Percentiles rank a stretch among this genome's conserved stretches.
Evolutionary conservation across 2,797 vertebrate genomes (phyloP).

Genomic region (Silurus aristotelis): DNA sequence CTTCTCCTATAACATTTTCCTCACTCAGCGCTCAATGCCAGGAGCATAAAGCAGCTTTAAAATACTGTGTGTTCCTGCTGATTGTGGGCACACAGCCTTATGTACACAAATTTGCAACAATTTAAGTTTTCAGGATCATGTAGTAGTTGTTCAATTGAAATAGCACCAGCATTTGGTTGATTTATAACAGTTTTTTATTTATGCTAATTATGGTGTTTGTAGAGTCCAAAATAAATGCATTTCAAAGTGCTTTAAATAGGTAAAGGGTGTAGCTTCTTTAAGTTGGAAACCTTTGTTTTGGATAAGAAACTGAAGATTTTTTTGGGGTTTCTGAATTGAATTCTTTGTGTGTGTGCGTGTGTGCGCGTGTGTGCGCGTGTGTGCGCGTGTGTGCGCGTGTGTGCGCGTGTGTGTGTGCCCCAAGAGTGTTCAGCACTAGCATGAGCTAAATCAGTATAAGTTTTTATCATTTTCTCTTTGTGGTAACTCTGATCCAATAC

Average conservation of each 20-base stretch:
- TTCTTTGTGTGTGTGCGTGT: neutral
- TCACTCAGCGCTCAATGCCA: neutral
- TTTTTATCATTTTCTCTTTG: neutral
- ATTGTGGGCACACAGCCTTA: neutral
- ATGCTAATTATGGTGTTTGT: neutral
- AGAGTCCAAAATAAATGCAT: neutral
- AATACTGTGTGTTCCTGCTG: neutral
- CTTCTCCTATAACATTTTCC: neutral
- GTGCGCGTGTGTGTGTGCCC: neutral
- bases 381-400: too few species aligned
- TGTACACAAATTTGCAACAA: neutral
- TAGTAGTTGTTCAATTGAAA: neutral
- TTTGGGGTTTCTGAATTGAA: too few species aligned
- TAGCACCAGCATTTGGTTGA: neutral
- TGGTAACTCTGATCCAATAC: neutral
- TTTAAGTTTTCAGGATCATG: neutral
- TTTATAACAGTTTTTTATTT: neutral
- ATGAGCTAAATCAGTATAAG: conserved; percentile 1
- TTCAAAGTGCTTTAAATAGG: conserved; percentile 43
- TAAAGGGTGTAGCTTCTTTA: neutral
- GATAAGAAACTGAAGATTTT: neutral
- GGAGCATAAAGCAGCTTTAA: conserved; percentile 2
- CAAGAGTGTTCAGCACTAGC: neutral
- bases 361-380: too few species aligned
- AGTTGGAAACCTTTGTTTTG: neutral